Evolutionary conservation across 2,113 vertebrate species (phyloP), one percentile per base, ranked within the genome.

Genomic region (Microtus ochrogaster): DNA sequence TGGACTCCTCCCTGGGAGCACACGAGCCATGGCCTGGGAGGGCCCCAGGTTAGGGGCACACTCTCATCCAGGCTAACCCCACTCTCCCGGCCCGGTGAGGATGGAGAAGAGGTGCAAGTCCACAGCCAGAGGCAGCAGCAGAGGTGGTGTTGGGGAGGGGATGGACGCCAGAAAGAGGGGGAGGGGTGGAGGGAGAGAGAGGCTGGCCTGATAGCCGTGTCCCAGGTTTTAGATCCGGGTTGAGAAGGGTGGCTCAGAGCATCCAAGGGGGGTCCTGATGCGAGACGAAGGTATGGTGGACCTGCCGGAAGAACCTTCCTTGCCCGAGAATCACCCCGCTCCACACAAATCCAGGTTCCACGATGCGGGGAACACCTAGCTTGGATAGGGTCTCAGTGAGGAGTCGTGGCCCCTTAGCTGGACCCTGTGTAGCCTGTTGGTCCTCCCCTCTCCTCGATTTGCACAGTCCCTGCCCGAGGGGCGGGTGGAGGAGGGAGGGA

Each of bases 221-320:
- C 96, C 98, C 66, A 66, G 97, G 97, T 98, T 98, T 98, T 96
- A 97, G 97, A 98, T 97, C 97, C 97, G 97, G 98, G 97, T 97
- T 97, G 97, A 96, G 83, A 92, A 97, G 94, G 92, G 96, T 96
- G 98, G 98, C 93, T 98, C 97, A 96, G 97, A 97, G 97, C 97
- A 98, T 98, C 97, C 78, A 66, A 93, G 39, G 58, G 97, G 98
- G 97, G 94, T 94, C 97, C 92, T 93, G 90, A 88, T 92, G 94
- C 76, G 94, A 97, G 96, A 95, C 10, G 26, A 94, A 91, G 93
- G 89, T 83, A 94, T 66, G 10, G 14, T 24, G 66, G 87, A 73
- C 85, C 52, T 90, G 92, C 94, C 73, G 66, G 90, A 97, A 95
- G 96, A 88, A 94, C 10, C 79, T 82, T 91, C 49, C 28, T 73